Evolutionary conservation across 1,140 invertebrate species (phyloP).

Genomic region (Panagrolaimus sp.): DNA sequence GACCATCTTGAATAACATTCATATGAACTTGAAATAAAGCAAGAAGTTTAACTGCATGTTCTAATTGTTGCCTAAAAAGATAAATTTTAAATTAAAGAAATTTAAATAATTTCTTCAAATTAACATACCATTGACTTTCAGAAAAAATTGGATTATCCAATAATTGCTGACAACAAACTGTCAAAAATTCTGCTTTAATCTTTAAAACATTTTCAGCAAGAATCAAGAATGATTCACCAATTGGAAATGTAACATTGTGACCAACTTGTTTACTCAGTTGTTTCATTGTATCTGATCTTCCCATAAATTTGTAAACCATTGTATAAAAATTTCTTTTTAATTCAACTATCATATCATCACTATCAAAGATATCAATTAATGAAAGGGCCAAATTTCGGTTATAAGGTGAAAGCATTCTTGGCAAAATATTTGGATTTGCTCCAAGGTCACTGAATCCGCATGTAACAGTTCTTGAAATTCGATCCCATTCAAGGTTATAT

Average conservation of each 20-base stretch:
- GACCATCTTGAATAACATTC: constrained; percentile 30
- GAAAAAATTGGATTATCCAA: constrained; percentile 18
- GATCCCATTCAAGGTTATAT: constrained; percentile 27
- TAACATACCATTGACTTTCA: constrained; percentile 28
- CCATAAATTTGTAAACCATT: constrained; percentile 10
- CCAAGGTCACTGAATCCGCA: neutral
- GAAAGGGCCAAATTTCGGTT: neutral
- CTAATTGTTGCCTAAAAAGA: constrained; percentile 30
- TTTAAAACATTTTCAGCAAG: neutral
- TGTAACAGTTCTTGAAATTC: neutral
- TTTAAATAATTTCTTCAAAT: neutral
- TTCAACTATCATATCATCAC: neutral
- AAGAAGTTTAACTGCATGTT: constrained; percentile 24
- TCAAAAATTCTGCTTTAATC: constrained; percentile 27
- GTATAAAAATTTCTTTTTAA: constrained; percentile 11
- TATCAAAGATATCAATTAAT: neutral
- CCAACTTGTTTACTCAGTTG: neutral
- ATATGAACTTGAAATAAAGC: constrained; percentile 31
- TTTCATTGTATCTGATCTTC: neutral
- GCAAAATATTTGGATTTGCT: neutral
- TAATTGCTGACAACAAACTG: constrained; percentile 23
- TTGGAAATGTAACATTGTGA: neutral
- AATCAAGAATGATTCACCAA: neutral
- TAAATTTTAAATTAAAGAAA: no score
- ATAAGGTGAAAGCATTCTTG: neutral